Conservation (phyloP, 1,140 invertebrate genomes). For the Phymastichus coffea region DNA sequence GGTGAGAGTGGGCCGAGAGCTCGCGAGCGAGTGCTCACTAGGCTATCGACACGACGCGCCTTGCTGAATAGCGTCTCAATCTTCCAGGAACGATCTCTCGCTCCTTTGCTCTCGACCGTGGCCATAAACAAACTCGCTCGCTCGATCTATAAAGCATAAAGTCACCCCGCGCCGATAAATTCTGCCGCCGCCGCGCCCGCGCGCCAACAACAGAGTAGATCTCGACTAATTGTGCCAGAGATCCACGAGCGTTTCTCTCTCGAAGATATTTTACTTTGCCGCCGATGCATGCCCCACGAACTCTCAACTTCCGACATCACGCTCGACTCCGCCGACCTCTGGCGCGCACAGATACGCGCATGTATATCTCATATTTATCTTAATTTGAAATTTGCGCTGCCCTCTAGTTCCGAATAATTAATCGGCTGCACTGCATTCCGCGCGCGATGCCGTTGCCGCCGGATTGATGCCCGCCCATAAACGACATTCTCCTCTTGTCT, state of each 20-base stretch:
- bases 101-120: not conserved
- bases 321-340: not conserved
- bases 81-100: slow-evolving; percentile 39
- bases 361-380: slow-evolving; percentile 21
- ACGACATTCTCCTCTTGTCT: not conserved
- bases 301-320: slow-evolving; percentile 32
- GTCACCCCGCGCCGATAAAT: slow-evolving; percentile 52
- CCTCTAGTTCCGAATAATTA: slow-evolving; percentile 10
- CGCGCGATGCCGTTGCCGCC: no score
- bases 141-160: slow-evolving; percentile 32
- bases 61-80: slow-evolving; percentile 48
- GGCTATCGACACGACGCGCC: slow-evolving; percentile 35
- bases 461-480: not conserved
- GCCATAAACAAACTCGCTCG: slow-evolving; percentile 47
- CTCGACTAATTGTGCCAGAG: slow-evolving; percentile 57
- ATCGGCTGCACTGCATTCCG: slow-evolving; percentile 1
- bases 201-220: slow-evolving; percentile 49
- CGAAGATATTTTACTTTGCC: slow-evolving; percentile 27
- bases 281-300: slow-evolving; percentile 37
- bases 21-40: not conserved
- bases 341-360: not conserved
- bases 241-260: slow-evolving; percentile 53
- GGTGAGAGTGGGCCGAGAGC: no score
- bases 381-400: slow-evolving; percentile 12
- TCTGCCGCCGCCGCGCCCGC: slow-evolving; percentile 36